Percentiles rank a stretch among this genome's conserved stretches.
Conservation (phyloP, 2,888 invertebrate genomes). For the Scaptomyza cyrtandrae region DNA sequence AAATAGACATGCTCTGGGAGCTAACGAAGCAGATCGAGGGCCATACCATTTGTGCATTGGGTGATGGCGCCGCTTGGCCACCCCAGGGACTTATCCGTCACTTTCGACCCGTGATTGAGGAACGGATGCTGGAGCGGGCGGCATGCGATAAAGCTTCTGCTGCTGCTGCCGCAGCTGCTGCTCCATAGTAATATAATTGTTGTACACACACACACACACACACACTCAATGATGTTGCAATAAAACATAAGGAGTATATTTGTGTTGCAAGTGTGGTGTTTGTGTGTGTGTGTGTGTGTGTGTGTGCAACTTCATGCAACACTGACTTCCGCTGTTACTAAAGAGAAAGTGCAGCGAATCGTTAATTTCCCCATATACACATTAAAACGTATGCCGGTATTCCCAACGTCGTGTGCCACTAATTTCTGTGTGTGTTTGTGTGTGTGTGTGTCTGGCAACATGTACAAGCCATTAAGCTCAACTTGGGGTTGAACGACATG, state of each 20-base stretch:
- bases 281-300: not conserved
- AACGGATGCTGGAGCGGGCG: constrained; percentile 89
- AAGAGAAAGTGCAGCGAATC: constrained; percentile 73
- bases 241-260: constrained; percentile 21
- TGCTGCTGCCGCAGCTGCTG: constrained; percentile 8
- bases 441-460: constrained; percentile 40
- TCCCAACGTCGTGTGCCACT: constrained; percentile 32
- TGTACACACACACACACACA: constrained; percentile 1
- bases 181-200: constrained; percentile 4
- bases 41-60: constrained; percentile 99
- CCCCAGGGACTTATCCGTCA: constrained; percentile 98
- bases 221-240: constrained; percentile 21
- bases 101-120: constrained; percentile 96
- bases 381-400: constrained; percentile 22
- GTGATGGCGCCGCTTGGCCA: constrained; percentile 99
- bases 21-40: constrained; percentile 99
- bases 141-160: constrained; percentile 27
- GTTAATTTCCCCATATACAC: constrained; percentile 53
- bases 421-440: constrained; percentile 53
- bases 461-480: constrained; percentile 57
- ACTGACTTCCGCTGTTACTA: constrained; percentile 44
- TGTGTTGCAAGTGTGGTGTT: constrained; percentile 1
- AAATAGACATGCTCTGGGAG: constrained; percentile 99
- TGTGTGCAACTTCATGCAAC: constrained; percentile 57
- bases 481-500: constrained; percentile 61